Conservation (phyloP, 2,888 invertebrate genomes). For the Epistrophe eligans region DNA sequence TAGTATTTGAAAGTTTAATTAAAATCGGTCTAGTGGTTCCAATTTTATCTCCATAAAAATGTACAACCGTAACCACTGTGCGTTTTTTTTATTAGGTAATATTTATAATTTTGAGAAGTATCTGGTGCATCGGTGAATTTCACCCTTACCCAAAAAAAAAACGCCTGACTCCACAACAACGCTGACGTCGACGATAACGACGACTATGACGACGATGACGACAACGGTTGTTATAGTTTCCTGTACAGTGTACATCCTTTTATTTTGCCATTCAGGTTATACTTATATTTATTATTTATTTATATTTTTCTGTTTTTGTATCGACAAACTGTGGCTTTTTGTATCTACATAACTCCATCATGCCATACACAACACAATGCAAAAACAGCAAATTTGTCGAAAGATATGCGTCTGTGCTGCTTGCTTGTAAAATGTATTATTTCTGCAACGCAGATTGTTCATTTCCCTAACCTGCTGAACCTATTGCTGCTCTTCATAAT, state of each 20-base stretch:
- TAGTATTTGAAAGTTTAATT: too few relatives aligned
- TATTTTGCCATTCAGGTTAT: conserved; percentile 58
- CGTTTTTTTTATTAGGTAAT: too few relatives aligned
- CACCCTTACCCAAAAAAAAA: conserved; percentile 12
- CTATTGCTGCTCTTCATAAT: conserved; percentile 69
- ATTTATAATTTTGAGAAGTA: too few relatives aligned
- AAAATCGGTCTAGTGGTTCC: too few relatives aligned
- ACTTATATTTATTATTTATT: conserved; percentile 71
- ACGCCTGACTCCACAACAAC: conserved; percentile 46
- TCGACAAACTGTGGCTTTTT: conserved; percentile 74
- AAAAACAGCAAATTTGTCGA: conserved; percentile 61
- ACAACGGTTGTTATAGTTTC: conserved; percentile 39
- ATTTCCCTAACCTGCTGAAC: conserved; percentile 45
- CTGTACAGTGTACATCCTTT: conserved; percentile 58
- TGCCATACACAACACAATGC: conserved; percentile 27
- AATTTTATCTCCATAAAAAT: too few relatives aligned
- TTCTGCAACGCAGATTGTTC: conserved; percentile 45
- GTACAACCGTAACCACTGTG: too few relatives aligned
- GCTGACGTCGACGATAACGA: neutral
- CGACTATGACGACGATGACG: too few relatives aligned
- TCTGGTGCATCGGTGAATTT: too few relatives aligned
- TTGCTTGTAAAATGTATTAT: conserved; percentile 14
- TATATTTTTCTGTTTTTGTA: conserved; percentile 72
- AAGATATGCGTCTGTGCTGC: conserved; percentile 61
- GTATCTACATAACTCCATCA: conserved; percentile 38